These are phyloP conservation scores for Chaetodon trifascialis DNA, from an alignment of 2,113 vertebrate genomes.

Conservation along the genomic window DNA sequence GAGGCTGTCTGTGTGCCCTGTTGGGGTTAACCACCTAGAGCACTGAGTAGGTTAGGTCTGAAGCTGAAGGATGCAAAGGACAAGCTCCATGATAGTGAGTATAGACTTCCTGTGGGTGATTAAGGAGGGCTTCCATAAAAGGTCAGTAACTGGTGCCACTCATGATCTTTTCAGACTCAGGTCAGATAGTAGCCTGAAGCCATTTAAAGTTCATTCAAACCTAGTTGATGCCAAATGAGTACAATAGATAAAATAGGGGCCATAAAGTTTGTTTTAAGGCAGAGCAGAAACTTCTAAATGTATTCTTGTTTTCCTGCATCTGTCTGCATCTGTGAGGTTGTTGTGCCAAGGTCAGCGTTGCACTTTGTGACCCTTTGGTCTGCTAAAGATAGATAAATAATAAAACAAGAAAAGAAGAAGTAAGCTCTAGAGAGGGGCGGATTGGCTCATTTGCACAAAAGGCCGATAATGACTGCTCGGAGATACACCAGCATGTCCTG, in stretches of 20 bases:
- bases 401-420: constrained; percentile 20
- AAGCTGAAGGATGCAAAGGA: constrained; percentile 53
- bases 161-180: constrained; percentile 6
- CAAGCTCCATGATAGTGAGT: constrained; percentile 48
- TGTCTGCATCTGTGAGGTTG: constrained; percentile 13
- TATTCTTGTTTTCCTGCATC: not conserved
- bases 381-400: constrained; percentile 31
- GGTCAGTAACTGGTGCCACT: constrained; percentile 58
- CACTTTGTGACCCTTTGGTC: constrained; percentile 26
- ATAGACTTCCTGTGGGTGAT: constrained; percentile 38
- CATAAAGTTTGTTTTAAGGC: not conserved
- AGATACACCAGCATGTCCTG: constrained; percentile 37
- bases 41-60: constrained; percentile 66
- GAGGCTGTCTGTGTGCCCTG: constrained; percentile 63
- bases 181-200: not conserved
- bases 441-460: constrained; percentile 51
- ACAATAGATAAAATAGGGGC: not conserved
- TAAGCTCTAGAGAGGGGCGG: constrained; percentile 1
- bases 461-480: constrained; percentile 34
- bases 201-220: not conserved
- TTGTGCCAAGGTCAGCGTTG: not conserved
- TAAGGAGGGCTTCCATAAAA: constrained; percentile 38
- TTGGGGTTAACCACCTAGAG: constrained; percentile 71
- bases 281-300: not conserved
- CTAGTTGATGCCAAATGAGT: not conserved